Conservation (phyloP, 2,888 invertebrate genomes). For the Epistrophe grossulariae region DNA sequence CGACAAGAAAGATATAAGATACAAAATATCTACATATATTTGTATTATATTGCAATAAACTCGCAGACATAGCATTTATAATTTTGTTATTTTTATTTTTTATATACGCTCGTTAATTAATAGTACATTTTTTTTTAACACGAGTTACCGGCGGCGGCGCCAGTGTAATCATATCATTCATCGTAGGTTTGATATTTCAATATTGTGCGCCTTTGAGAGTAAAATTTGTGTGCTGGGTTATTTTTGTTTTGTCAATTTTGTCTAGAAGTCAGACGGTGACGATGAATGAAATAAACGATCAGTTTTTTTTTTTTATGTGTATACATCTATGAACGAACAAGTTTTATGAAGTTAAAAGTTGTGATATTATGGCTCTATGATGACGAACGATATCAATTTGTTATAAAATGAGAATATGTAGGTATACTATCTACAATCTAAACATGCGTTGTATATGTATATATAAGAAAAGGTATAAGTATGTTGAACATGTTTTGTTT, state of each 20-base stretch:
- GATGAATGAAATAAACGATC: slow-evolving; percentile 61
- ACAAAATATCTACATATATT: background rate
- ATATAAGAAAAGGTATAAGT: background rate
- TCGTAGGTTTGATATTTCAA: slow-evolving; percentile 58
- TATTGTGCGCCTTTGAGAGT: slow-evolving; percentile 47
- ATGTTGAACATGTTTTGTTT: slow-evolving; percentile 38
- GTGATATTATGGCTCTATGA: slow-evolving; percentile 34
- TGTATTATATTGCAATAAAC: slow-evolving; percentile 3
- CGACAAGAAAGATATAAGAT: slow-evolving; percentile 7
- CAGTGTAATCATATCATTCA: slow-evolving; percentile 70
- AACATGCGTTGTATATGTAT: background rate
- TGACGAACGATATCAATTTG: slow-evolving; percentile 66
- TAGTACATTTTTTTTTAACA: slow-evolving; percentile 35
- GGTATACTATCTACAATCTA: background rate
- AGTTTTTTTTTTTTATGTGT: background rate
- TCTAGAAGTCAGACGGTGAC: slow-evolving; percentile 38
- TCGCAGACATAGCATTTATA: slow-evolving; percentile 40
- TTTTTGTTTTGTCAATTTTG: slow-evolving; percentile 16
- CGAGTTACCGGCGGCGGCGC: slow-evolving; percentile 59
- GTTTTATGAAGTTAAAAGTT: slow-evolving; percentile 1
- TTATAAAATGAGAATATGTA: slow-evolving; percentile 38
- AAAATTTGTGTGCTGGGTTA: slow-evolving; percentile 3
- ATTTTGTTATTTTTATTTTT: slow-evolving; percentile 16
- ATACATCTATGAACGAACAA: background rate
- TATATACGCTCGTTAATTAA: slow-evolving; percentile 41